Evolutionary conservation across 1,140 invertebrate genomes (phyloP).

Genomic region (Drosophila chauvacae): DNA sequence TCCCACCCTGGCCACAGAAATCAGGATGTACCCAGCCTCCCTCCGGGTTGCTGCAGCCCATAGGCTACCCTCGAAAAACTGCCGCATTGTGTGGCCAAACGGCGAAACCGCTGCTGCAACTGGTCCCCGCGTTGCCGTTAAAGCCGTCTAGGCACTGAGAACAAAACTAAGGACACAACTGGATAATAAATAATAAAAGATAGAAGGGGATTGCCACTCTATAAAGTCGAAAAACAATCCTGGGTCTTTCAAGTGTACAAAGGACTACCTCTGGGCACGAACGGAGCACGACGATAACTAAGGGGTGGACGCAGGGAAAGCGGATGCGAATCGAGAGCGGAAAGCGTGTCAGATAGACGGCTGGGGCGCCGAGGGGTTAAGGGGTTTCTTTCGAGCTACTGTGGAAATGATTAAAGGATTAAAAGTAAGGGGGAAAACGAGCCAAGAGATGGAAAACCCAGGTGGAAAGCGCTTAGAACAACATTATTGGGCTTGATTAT

Average conservation of each 20-base stretch:
- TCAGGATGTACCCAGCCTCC: slow-evolving; percentile 3
- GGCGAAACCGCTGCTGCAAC: slow-evolving; percentile 56
- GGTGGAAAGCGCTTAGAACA: background rate
- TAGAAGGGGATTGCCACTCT: fast-evolving
- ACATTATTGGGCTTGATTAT: background rate
- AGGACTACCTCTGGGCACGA: slow-evolving; percentile 5
- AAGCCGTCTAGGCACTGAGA: slow-evolving; percentile 2
- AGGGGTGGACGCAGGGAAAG: slow-evolving; percentile 1
- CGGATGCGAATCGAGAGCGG: slow-evolving; percentile 70
- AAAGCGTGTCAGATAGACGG: slow-evolving; percentile 58
- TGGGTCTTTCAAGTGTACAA: background rate
- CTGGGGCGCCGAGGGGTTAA: slow-evolving; percentile 9
- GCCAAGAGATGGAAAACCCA: background rate
- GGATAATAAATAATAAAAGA: background rate
- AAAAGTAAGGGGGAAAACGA: slow-evolving; percentile 1
- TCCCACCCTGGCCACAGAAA: background rate
- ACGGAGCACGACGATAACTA: background rate
- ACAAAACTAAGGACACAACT: background rate
- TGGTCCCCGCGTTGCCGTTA: background rate
- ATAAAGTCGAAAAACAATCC: background rate
- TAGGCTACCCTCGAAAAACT: slow-evolving; percentile 27
- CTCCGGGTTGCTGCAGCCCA: background rate
- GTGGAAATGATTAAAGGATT: slow-evolving; percentile 19
- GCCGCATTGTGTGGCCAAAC: slow-evolving; percentile 74
- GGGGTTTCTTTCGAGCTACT: slow-evolving; percentile 11